A percentile compares a stretch with the other conserved stretches of the same genome.
Conservation (phyloP, 2,113 vertebrate genomes). For the Heloderma charlesbogerti region DNA sequence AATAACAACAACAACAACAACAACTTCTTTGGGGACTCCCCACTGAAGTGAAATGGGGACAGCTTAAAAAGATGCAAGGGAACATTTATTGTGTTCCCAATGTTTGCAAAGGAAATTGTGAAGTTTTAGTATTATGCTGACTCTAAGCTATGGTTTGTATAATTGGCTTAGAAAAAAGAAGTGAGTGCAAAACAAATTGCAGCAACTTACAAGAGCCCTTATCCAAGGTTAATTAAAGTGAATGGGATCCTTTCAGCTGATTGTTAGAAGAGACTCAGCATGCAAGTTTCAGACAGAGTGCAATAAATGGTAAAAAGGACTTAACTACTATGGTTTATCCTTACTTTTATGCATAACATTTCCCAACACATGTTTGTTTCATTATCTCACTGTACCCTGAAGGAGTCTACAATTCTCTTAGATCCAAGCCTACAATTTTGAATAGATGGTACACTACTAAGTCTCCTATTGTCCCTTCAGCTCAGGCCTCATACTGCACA, state of each 20-base stretch:
- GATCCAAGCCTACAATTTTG: background rate
- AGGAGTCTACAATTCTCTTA: background rate
- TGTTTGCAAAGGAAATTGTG: background rate
- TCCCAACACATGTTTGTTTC: background rate
- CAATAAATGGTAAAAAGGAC: background rate
- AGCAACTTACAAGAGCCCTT: background rate
- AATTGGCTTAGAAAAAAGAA: rapidly evolving
- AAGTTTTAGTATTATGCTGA: background rate
- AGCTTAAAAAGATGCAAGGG: background rate
- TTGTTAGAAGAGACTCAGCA: background rate
- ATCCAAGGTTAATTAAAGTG: background rate
- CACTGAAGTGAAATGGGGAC: background rate
- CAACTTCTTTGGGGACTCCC: background rate
- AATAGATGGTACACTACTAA: background rate
- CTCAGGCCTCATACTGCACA: background rate
- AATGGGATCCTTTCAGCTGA: background rate
- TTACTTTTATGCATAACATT: background rate
- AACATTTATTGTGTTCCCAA: rapidly evolving
- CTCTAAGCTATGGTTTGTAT: background rate
- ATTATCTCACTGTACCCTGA: background rate
- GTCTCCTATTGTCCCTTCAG: background rate
- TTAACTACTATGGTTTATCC: background rate
- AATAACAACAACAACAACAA: no score
- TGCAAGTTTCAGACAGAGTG: background rate
- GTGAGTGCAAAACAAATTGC: background rate